A percentile compares a stretch with the other conserved stretches of the same genome.
phyloP scores from a whole-genome alignment of 2,888 invertebrate genomes.

The Thymelicus acteon region DNA sequence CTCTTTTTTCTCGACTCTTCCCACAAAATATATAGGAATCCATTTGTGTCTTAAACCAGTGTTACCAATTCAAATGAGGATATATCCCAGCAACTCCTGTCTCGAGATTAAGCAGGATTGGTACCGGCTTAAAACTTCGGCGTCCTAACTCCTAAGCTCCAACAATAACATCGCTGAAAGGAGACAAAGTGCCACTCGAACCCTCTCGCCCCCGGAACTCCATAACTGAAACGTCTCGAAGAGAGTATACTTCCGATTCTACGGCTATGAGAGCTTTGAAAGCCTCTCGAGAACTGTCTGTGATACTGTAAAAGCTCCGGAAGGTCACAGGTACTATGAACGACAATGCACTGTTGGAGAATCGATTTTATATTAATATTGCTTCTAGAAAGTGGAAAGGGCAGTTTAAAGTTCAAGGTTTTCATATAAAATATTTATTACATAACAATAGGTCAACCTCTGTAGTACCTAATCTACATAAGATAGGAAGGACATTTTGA shows the following conservation, averaged over 20 bases:
- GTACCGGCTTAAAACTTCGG: neutral
- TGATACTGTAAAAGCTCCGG: neutral
- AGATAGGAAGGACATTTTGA: too few relatives aligned
- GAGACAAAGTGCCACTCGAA: constrained; percentile 29
- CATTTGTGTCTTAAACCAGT: too few relatives aligned
- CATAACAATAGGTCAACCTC: too few relatives aligned
- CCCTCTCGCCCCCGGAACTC: constrained; percentile 6
- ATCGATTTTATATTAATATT: too few relatives aligned
- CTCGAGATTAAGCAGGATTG: neutral
- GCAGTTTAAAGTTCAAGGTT: too few relatives aligned
- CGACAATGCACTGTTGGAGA: neutral
- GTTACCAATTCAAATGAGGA: too few relatives aligned
- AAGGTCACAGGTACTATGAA: neutral
- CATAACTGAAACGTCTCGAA: constrained; percentile 21
- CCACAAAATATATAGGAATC: too few relatives aligned
- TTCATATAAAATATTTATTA: too few relatives aligned
- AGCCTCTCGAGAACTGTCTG: constrained; percentile 17
- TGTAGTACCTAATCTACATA: too few relatives aligned
- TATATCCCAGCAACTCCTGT: neutral
- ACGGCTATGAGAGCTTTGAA: constrained; percentile 14
- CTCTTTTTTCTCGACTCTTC: too few relatives aligned
- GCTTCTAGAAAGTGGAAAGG: too few relatives aligned
- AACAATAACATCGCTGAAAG: constrained; percentile 18
- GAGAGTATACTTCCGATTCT: constrained; percentile 17
- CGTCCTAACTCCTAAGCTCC: neutral